Evolutionary conservation across 2,888 invertebrate species (phyloP).

Genomic region (Hydroisotoma schaefferi): DNA sequence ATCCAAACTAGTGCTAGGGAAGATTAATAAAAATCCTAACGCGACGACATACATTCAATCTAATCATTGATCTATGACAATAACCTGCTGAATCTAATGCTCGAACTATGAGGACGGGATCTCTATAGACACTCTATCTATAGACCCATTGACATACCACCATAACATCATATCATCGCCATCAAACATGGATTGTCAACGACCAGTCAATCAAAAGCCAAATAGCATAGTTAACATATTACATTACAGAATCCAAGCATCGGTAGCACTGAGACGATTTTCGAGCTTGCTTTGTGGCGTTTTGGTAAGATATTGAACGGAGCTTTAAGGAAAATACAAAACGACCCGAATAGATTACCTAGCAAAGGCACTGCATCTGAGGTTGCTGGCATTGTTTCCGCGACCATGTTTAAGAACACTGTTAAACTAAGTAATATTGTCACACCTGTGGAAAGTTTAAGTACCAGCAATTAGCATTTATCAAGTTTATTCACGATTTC

Average conservation of each 20-base stretch:
- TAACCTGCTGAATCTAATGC: constrained; percentile 1
- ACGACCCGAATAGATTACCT: constrained; percentile 56
- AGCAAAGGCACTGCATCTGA: constrained; percentile 87
- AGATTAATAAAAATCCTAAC: too few species aligned
- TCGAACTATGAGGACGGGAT: constrained; percentile 1
- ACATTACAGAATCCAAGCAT: constrained; percentile 21
- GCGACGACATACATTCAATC: background rate
- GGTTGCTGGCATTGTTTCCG: constrained; percentile 97
- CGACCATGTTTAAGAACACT: constrained; percentile 97
- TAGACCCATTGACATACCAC: constrained; percentile 15
- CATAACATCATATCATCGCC: constrained; percentile 23
- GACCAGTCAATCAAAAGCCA: constrained; percentile 35
- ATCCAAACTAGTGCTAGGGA: background rate
- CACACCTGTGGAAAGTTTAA: constrained; percentile 66
- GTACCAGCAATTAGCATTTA: constrained; percentile 3
- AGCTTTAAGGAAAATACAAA: constrained; percentile 14
- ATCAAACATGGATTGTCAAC: constrained; percentile 24
- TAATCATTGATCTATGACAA: too few species aligned
- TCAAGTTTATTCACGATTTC: background rate
- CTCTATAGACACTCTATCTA: constrained; percentile 12
- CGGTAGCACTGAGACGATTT: constrained; percentile 18
- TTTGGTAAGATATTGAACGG: constrained; percentile 9
- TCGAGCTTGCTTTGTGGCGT: constrained; percentile 25
- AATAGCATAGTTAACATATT: constrained; percentile 22
- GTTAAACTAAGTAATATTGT: constrained; percentile 96